Base-by-base conservation (phyloP, 1,140 invertebrate species). In the Drosophila yakuba region DNA sequence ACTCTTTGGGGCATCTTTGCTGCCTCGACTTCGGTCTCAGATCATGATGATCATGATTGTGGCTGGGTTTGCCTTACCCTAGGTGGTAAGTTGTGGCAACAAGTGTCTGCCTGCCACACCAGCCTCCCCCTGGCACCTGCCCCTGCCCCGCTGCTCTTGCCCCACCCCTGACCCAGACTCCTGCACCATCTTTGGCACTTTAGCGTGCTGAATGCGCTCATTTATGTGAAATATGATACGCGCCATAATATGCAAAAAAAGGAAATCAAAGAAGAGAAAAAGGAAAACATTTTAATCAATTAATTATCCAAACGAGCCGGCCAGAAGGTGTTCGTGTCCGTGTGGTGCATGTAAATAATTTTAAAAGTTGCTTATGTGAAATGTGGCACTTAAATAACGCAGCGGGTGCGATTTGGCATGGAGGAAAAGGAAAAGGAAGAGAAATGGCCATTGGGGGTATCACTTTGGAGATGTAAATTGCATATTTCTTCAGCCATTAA, bases 211-310 rank as follows among this genome's bases (percentile, higher is more conserved):
- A 89, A 90, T 85, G 80, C 80, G 85, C 85, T 89, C 85, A 89
- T 89, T 89, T 90, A 90, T 89, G 85, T 89, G 85, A 89, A 90
- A 89, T 89, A 89, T 90, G 85, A 89, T 89, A 78, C 74, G 62
- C 71, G 68, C 86, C 80, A 85, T 80, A 89, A 89, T 90, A 90
- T 90, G 81, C 85, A 89, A 84, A 90, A 48, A 64, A 41, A 59
- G 36, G 47, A 59, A 56, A 71, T 38, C 35, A 32, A 57, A 55
- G 43, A 39, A 43, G 14, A 15, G 64, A 35, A 71, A 71, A 71
- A 57, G 51, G 44, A 57, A 71, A 89, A 90, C 85, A 85, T 90
- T 89, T 89, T 89, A 89, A 89, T 89, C 85, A 89, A 89, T 89
- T 89, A 89, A 89, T 89, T 90, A 89, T 89, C 74, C 75, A 64